Percentiles rank a stretch among this genome's conserved stretches.
These are phyloP conservation scores for Gastracanthus pulcherrimus DNA, from an alignment of 2,888 invertebrate species.

Conservation along the genomic window DNA sequence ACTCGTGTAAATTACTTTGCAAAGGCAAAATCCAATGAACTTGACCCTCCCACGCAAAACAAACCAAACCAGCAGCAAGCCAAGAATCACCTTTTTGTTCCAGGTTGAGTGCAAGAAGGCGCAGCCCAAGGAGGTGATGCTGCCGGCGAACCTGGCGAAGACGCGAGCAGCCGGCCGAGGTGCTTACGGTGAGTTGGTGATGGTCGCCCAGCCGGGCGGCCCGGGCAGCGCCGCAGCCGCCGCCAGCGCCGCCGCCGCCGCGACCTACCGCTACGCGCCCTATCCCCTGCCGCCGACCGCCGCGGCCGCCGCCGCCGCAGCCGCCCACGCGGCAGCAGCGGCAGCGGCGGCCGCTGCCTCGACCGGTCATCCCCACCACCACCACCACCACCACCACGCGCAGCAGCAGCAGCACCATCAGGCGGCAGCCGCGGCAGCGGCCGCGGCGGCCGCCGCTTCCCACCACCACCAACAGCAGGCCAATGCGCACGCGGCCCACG, in stretches of 20 bases:
- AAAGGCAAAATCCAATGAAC: no score
- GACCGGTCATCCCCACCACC: slow-evolving; percentile 63
- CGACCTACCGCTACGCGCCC: slow-evolving; percentile 76
- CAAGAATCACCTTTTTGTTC: no score
- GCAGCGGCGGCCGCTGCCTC: slow-evolving; percentile 67
- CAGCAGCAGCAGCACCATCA: background rate
- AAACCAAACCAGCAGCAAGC: no score
- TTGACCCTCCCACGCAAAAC: no score
- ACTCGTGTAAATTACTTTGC: no score
- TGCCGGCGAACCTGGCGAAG: slow-evolving; percentile 97
- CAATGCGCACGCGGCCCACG: slow-evolving; percentile 66
- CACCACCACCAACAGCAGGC: slow-evolving; percentile 66
- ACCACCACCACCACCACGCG: slow-evolving; percentile 46
- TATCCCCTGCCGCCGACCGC: slow-evolving; percentile 74
- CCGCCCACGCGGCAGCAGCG: slow-evolving; percentile 68
- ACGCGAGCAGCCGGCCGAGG: slow-evolving; percentile 96
- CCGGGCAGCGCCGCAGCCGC: slow-evolving; percentile 75
- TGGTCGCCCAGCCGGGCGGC: slow-evolving; percentile 87
- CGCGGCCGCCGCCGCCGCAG: slow-evolving; percentile 79
- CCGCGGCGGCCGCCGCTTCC: slow-evolving; percentile 79
- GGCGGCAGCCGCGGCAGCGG: slow-evolving; percentile 82
- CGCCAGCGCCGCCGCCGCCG: slow-evolving; percentile 80
- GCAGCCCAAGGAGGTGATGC: slow-evolving; percentile 99
- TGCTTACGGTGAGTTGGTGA: slow-evolving; percentile 98
- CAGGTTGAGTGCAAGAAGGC: slow-evolving; percentile 99